These are phyloP conservation scores for Nyctibius bracteatus DNA, from an alignment of 2,113 vertebrate species.

Conservation along the genomic window DNA sequence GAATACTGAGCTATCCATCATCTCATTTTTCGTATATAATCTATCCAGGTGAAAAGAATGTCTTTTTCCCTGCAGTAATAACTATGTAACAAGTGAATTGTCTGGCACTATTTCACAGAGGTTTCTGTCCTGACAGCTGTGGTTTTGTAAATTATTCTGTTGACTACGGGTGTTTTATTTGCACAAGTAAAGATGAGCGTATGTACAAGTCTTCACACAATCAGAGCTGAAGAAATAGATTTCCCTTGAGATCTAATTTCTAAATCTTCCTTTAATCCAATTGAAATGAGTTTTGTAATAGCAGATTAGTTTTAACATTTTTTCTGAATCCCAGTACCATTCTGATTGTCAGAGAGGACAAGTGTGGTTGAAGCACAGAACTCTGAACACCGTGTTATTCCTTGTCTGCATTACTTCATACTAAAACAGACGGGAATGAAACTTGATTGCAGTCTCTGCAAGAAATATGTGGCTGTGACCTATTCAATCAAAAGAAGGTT, in stretches of 20 bases:
- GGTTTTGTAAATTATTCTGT: not conserved
- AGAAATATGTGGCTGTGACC: not conserved
- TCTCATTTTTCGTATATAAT: slow-evolving; percentile 54
- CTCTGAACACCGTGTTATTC: not conserved
- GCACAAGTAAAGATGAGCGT: not conserved
- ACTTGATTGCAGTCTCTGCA: not conserved
- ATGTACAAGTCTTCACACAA: not conserved
- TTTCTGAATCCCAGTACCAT: not conserved
- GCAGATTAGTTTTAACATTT: not conserved
- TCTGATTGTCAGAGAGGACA: not conserved
- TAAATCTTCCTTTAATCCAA: not conserved
- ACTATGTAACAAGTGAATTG: slow-evolving; percentile 5
- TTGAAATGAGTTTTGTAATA: not conserved
- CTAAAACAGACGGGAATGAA: not conserved
- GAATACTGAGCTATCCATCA: slow-evolving; percentile 48
- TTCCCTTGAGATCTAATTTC: not conserved
- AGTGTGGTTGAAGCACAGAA: not conserved
- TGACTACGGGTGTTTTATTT: not conserved
- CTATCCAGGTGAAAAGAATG: slow-evolving; percentile 21
- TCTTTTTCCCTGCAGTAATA: slow-evolving; percentile 52
- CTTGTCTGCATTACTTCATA: not conserved
- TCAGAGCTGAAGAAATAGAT: not conserved
- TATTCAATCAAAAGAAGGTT: not conserved
- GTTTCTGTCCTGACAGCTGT: not conserved
- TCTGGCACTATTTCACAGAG: slow-evolving; percentile 2